Percentiles rank a stretch among this genome's conserved stretches.
Conservation (phyloP, 2,113 vertebrate species). For the Dolichallabes microphthalmus region DNA sequence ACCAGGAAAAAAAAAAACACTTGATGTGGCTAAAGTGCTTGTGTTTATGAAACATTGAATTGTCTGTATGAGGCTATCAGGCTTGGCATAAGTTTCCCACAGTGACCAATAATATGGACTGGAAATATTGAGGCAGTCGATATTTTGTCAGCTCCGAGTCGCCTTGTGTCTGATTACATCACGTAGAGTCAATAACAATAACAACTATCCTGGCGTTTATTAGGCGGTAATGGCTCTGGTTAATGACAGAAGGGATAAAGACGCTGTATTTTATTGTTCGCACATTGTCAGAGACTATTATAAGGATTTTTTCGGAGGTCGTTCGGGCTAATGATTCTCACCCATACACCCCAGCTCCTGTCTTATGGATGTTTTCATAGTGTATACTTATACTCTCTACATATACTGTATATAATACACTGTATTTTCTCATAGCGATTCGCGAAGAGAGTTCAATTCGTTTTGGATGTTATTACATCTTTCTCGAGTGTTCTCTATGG, state of each 20-base stretch:
- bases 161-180: constrained; percentile 38
- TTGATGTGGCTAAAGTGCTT: not conserved
- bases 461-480: constrained; percentile 3
- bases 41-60: constrained; percentile 21
- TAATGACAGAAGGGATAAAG: constrained; percentile 20
- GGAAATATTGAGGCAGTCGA: constrained; percentile 9
- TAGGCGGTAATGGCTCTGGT: not conserved
- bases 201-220: constrained; percentile 23
- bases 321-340: not conserved
- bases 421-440: not conserved
- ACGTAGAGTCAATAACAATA: constrained; percentile 26
- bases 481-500: not conserved
- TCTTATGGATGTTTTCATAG: constrained; percentile 20
- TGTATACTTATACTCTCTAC: not conserved
- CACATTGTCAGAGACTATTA: constrained; percentile 33
- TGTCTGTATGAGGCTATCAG: constrained; percentile 5
- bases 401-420: not conserved
- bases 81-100: constrained; percentile 26
- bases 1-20: not conserved
- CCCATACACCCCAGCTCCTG: not conserved
- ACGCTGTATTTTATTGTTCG: constrained; percentile 32
- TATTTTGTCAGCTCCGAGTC: constrained; percentile 18
- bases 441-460: not conserved
- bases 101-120: constrained; percentile 22
- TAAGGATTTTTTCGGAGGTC: constrained; percentile 14